Percentiles rank a stretch among this genome's conserved stretches.
Conservation (phyloP, 2,888 invertebrate genomes). For the Apodemia mormo region DNA sequence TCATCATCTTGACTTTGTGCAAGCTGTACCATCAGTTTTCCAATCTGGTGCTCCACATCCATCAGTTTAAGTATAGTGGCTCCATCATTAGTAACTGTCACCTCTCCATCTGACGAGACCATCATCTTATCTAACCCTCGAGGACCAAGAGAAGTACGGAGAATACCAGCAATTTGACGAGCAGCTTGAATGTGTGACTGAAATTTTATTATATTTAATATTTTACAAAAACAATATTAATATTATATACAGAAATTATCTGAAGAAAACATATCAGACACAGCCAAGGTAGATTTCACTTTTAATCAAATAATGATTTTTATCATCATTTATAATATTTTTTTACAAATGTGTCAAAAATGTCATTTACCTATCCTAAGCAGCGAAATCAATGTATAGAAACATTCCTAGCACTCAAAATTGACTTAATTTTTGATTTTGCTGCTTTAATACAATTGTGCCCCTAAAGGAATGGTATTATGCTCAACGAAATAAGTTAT, state of each 20-base stretch:
- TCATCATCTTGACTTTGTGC: constrained; percentile 99
- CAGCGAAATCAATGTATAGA: no score
- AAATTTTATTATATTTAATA: background rate
- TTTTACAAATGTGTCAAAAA: no score
- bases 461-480: no score
- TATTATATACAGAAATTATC: background rate
- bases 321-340: background rate
- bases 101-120: constrained; percentile 98
- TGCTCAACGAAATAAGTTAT: no score
- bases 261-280: constrained; percentile 39
- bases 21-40: constrained; percentile 98
- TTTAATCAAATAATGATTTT: constrained; percentile 17
- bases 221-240: background rate
- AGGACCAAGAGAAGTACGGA: constrained; percentile 97
- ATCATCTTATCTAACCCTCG: constrained; percentile 99
- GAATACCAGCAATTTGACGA: constrained; percentile 92
- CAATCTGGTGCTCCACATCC: constrained; percentile 99
- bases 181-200: constrained; percentile 99
- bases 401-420: no score
- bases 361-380: no score
- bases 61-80: constrained; percentile 99
- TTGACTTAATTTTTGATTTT: no score
- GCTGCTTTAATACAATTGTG: no score
- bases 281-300: constrained; percentile 46
- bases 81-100: constrained; percentile 99